Evolutionary conservation across 2,113 vertebrate species (phyloP), one percentile per base, ranked within the genome.

Genomic region (Engystomops pustulosus): DNA sequence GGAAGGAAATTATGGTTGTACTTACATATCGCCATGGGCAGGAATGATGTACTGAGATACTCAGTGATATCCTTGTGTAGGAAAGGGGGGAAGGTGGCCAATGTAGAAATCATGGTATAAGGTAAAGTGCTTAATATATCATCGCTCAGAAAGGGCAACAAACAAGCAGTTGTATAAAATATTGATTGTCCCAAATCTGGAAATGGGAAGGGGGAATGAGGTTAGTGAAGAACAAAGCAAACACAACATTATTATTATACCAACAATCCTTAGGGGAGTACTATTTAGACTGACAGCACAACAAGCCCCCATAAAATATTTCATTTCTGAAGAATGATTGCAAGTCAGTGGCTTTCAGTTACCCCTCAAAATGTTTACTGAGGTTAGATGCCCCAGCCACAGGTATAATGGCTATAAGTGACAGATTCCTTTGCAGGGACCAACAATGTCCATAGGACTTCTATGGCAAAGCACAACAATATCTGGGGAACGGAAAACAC

Each of bases 51-150:
- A 95, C 97, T 99, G 90, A 99, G 95, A 93, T 99, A 99, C 87
- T 99, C 98, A 87, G 99, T 97, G 90, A 99, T 97, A 94, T 99
- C 98, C 95, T 99, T 99, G 92, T 99, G 98, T 86, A 99, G 96
- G 92, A 99, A 99, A 49, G 98, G 96, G 92, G 98, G 98, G 86
- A 99, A 99, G 81, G 98, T 99, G 90, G 98, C 98, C 95, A 99
- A 94, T 80, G 98, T 99, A 90, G 98, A 99, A 91, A 99, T 97
- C 98, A 99, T 99, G 89, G 98, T 99, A 91, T 99, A 99, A 87
- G 98, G 98, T 91, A 99, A 96, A 93, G 98, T 99, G 93, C 98
- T 98, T 93, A 99, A 96, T 93, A 99, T 96, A 93, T 99, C 98
- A 87, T 99, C 98, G 91, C 86, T 99, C 93, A 99, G 97, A 95